Evolutionary conservation across 2,797 vertebrate genomes (phyloP), one percentile per base, ranked within the genome.

Genomic region (Neoniphon sammara): DNA sequence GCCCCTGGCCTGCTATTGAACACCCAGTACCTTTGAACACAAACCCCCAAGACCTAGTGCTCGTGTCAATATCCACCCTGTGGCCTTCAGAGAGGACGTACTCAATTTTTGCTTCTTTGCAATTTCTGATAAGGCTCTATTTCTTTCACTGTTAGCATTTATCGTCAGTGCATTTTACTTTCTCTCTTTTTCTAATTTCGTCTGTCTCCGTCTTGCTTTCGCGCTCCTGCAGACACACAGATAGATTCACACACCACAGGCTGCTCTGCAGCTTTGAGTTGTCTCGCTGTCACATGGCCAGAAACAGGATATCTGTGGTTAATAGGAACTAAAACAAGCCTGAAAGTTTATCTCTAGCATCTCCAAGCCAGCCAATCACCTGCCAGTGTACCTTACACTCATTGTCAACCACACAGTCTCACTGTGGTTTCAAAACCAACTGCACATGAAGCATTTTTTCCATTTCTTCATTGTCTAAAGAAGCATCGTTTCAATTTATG

Each of bases 271-370:
- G 39, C 4, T 18, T 65, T 81, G 70, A 81, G 62, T 85, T 87
- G 70, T 91, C 75, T 75, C 61, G 74, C 74, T 73, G 85, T 91
- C 90, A 93, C 91, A 77, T 74, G 91, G 87, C 84, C 85, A 83
- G 91, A 93, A 93, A 93, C 94, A 93, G 94, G 94, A 95, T 93
- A 92, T 91, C 71, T 93, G 93, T 87, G 93, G 93, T 94, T 93
- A 91, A 93, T 93, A 85, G 86, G 80, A 90, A 87, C 91, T 93
- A 88, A 94, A 93, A 92, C 79, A 89, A 91, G 88, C 71, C 85
- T 86, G 90, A 87, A 78, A 81, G 81, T 89, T 88, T 93, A 91
- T 93, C 93, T 93, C 52, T 30, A 76, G 82, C 88, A 92, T 93
- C 91, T 85, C 66, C 10, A n/a, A 81, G 72, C 81, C 70, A 94